phyloP scores from a whole-genome alignment of 2,888 invertebrate genomes.

The Orthonevra nobilis region DNA sequence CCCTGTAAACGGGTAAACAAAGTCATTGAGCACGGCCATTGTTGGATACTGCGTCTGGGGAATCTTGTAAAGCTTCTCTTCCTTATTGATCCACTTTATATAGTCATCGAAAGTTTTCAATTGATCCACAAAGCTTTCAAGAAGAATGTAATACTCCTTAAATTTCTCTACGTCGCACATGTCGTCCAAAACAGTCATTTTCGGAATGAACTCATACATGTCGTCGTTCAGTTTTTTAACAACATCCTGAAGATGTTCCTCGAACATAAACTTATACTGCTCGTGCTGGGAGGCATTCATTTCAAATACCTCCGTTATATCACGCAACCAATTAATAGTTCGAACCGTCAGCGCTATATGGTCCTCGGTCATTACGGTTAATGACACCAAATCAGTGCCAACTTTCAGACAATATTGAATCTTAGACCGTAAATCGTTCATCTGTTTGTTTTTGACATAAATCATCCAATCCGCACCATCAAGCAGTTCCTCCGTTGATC shows the following conservation, averaged over 20 bases:
- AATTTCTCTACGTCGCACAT: conserved; percentile 91
- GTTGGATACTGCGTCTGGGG: conserved; percentile 88
- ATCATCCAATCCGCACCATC: conserved; percentile 91
- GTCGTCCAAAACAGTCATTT: conserved; percentile 88
- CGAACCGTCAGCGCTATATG: conserved; percentile 90
- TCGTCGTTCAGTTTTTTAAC: conserved; percentile 86
- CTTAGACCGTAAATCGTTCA: conserved; percentile 85
- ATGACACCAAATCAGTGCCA: conserved; percentile 87
- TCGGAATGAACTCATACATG: conserved; percentile 87
- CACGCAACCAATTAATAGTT: conserved; percentile 91
- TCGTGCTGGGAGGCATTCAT: conserved; percentile 89
- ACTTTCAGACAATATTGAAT: conserved; percentile 85
- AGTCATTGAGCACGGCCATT: conserved; percentile 88
- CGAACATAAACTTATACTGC: conserved; percentile 90
- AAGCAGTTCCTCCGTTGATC: conserved; percentile 89
- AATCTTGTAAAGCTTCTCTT: conserved; percentile 91
- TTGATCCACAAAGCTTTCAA: conserved; percentile 88
- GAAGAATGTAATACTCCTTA: conserved; percentile 88
- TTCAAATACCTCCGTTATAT: conserved; percentile 91
- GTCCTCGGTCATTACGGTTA: conserved; percentile 86
- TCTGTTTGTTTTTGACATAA: conserved; percentile 86
- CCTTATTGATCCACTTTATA: conserved; percentile 93
- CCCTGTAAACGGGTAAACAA: conserved; percentile 86
- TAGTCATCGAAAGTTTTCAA: conserved; percentile 88
- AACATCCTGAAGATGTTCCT: conserved; percentile 87